Base-by-base conservation (phyloP, 2,888 invertebrate species). In the Bombylius major region DNA sequence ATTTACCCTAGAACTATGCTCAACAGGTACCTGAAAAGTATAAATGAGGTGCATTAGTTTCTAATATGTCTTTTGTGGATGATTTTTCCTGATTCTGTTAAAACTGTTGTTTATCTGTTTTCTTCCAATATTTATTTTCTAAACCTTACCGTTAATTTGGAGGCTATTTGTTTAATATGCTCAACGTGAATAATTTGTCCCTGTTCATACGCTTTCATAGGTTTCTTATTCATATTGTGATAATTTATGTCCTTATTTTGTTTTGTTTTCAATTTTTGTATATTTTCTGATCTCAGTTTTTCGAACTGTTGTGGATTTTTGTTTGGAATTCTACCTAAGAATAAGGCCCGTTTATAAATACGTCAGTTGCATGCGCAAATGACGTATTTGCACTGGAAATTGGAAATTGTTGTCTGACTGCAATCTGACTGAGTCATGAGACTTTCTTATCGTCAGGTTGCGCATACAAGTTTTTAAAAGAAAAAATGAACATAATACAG, bases 81-180 rank as follows among this genome's bases (percentile, higher is more conserved):
- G 6, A 36, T 58, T 52, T 56, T 54, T 14, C 56, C 57, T 32
- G 54, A 57, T 47, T 51, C 47, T 14, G 60, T 58, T 48, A 51
- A 7, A n/a, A 58, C 50, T n/a, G n/a, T 54, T 46, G 57, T 54
- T 23, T 50, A 50, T 44, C 23, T 51, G 49, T 60, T 52, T 55
- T 59, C 58, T 33, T 51, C 52, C 8, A 60, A 58, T 49, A 57
- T 53, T 48, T 60, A 56, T 56, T 54, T 45, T 49, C 46, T 51
- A 45, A 57, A 57, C 11, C 57, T 23, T 5, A 23, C 32, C n/a
- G 56, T 55, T 23, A 57, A 50, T 39, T 58, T 60, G 5, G 60
- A 50, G 3, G 55, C 57, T 53, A 46, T 7, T 50, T 53, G 47
- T 53, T 58, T 59, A 36, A 54, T 58, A 50, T 48, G 50, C 48